These are phyloP conservation scores for Drosophila aldrichi DNA, from an alignment of 2,888 invertebrate species.

Conservation along the genomic window DNA sequence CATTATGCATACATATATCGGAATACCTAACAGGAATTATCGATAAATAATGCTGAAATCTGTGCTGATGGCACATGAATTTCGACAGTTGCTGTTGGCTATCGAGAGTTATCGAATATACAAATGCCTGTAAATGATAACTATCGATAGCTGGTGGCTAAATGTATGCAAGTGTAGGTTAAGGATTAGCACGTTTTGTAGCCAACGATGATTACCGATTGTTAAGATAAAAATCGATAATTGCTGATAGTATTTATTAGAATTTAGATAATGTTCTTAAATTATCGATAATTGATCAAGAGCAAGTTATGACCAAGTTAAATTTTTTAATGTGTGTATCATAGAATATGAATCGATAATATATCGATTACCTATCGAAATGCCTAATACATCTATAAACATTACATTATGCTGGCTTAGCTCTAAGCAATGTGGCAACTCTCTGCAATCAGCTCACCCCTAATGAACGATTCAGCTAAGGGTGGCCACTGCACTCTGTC, in stretches of 20 bases:
- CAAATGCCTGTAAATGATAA: too few species aligned
- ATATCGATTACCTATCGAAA: background rate
- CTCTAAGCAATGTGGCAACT: constrained; percentile 29
- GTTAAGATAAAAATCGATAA: too few species aligned
- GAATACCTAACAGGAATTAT: background rate
- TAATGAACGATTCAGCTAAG: background rate
- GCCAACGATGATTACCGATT: background rate
- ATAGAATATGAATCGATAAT: background rate
- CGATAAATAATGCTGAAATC: background rate
- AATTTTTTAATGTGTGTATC: background rate
- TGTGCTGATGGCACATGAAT: background rate
- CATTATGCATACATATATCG: too few species aligned
- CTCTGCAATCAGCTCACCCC: constrained; percentile 19
- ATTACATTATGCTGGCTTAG: background rate
- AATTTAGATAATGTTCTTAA: too few species aligned
- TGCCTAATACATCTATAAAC: background rate
- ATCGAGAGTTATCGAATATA: background rate
- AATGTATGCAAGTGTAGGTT: background rate
- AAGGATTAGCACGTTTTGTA: background rate
- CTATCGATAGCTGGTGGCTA: too few species aligned
- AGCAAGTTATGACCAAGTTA: background rate
- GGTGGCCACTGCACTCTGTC: constrained; percentile 30
- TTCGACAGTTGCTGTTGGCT: background rate
- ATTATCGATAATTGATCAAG: background rate
- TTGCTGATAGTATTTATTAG: too few species aligned